Conservation (phyloP, 2,113 vertebrate genomes). For the Antechinus flavipes region DNA sequence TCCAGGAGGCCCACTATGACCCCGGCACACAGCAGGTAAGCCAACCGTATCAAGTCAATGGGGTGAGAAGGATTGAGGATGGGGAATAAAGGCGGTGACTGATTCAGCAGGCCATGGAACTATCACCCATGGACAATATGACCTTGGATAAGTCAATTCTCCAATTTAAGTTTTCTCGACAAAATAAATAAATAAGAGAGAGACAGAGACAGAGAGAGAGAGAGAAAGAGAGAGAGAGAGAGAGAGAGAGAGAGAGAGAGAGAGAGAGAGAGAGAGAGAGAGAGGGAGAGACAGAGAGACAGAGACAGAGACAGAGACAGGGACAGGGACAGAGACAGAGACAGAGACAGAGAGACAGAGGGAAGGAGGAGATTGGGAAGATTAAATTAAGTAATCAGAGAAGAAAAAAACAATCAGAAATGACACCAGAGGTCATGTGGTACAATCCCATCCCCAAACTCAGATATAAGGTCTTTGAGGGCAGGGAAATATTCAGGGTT, state of each 20-base stretch:
- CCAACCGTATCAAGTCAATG: not conserved
- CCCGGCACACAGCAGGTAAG: constrained; percentile 79
- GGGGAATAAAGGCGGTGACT: not conserved
- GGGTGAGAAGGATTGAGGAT: not conserved
- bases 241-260: too few species aligned
- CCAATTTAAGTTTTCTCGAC: not conserved
- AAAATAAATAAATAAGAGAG: too few species aligned
- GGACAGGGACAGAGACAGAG: too few species aligned
- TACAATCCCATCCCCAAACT: not conserved
- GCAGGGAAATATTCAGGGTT: not conserved
- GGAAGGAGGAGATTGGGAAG: not conserved
- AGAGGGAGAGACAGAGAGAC: too few species aligned
- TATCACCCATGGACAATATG: not conserved
- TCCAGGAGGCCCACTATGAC: constrained; percentile 82
- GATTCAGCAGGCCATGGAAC: not conserved
- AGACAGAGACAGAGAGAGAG: too few species aligned
- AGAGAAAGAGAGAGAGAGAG: too few species aligned
- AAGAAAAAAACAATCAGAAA: not conserved
- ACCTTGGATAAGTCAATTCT: not conserved
- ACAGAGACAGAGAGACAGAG: too few species aligned
- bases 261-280: too few species aligned
- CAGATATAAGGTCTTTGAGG: not conserved
- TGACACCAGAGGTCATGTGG: not conserved
- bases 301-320: too few species aligned
- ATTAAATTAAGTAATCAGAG: not conserved